Percentiles rank a stretch among this genome's conserved stretches.
Evolutionary conservation across 2,797 vertebrate species (phyloP).

Genomic region (Caiman crocodilus): DNA sequence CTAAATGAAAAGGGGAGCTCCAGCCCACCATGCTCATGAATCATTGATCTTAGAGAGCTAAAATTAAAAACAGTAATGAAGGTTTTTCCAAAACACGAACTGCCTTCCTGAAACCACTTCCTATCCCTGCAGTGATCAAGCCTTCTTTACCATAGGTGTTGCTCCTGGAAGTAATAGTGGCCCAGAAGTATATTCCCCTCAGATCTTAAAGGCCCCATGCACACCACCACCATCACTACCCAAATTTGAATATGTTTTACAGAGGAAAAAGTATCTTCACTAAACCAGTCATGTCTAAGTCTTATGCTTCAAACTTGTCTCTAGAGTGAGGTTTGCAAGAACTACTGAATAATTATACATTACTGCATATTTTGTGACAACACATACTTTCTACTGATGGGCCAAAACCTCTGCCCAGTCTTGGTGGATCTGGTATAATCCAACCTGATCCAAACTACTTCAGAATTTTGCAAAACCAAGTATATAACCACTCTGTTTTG

Average conservation of each 20-base stretch:
- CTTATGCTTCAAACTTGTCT: not conserved
- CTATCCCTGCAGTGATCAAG: not conserved
- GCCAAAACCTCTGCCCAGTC: not conserved
- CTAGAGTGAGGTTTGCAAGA: accelerated
- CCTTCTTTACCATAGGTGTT: not conserved
- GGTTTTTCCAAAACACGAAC: not conserved
- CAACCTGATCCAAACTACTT: not conserved
- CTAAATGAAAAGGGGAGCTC: not conserved
- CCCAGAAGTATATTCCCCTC: not conserved
- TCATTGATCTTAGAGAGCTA: not conserved
- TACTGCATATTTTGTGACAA: not conserved
- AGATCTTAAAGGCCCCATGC: not conserved
- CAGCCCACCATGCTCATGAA: not conserved
- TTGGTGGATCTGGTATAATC: not conserved
- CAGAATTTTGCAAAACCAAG: not conserved
- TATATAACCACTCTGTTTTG: not conserved
- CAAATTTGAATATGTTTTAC: not conserved
- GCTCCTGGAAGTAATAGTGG: not conserved
- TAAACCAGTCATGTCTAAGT: not conserved
- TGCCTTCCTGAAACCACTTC: not conserved
- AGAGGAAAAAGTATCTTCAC: not conserved
- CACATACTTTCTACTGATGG: accelerated
- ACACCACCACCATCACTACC: not conserved
- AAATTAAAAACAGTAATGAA: not conserved
- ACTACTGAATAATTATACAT: accelerated